Conservation (phyloP, 2,113 vertebrate species). For the Pomatorhinus ruficollis region DNA sequence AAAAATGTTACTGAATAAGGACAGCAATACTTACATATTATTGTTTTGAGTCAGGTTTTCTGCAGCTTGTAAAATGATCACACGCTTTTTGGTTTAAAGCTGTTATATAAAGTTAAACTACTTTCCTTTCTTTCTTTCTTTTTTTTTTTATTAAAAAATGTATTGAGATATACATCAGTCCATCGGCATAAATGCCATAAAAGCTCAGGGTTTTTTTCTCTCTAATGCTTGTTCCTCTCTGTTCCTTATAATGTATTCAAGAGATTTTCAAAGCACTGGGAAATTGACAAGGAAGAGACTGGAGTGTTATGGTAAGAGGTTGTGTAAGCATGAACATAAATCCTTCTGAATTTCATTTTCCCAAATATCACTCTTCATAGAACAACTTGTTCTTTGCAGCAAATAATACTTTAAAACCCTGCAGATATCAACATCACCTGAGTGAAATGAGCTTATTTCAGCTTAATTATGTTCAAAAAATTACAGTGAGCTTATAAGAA, state of each 20-base stretch:
- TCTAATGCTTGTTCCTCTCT: not conserved
- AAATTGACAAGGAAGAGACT: not conserved
- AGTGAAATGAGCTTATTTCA: not conserved
- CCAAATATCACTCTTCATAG: not conserved
- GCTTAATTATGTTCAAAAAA: not conserved
- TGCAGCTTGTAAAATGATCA: not conserved
- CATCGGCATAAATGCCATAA: not conserved
- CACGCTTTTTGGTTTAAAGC: not conserved
- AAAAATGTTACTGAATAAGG: not conserved
- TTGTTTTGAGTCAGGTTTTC: not conserved
- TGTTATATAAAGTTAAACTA: not conserved
- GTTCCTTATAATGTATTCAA: not conserved
- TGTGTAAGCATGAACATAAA: not conserved
- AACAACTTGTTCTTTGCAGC: not conserved
- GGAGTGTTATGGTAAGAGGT: not conserved
- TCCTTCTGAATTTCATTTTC: not conserved
- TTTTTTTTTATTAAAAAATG: not conserved
- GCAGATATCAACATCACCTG: not conserved
- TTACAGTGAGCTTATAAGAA: not conserved
- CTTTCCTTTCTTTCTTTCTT: not conserved
- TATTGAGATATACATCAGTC: not conserved
- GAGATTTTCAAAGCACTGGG: not conserved
- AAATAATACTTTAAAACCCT: not conserved
- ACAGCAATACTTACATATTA: not conserved
- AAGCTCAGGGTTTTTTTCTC: not conserved